Evolutionary conservation across 2,888 invertebrate species (phyloP), one percentile per base, ranked within the genome.

Genomic region (Diachrysia chrysitis): DNA sequence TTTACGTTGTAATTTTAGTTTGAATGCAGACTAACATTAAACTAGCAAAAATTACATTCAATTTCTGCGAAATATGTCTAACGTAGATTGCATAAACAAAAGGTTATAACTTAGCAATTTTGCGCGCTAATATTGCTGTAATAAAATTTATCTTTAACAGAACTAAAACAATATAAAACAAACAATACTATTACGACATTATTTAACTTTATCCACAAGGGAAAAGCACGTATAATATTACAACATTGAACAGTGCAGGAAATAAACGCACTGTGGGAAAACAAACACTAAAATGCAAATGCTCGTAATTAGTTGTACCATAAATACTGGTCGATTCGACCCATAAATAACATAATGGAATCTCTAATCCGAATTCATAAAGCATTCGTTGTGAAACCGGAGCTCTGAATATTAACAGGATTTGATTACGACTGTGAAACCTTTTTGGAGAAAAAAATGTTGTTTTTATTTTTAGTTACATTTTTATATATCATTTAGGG

Each of bases 201-300:
- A 63, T 29, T 59, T 21, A 56, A 63, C 63, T 62, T 69, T 64
- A 73, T 64, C 53, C 78, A 12, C 59, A 10, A 74, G 77, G 69
- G 65, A 66, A 72, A 69, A 71, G 56, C 46, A 25, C 23, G 35
- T 42, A 62, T 54, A 53, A 54, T 61, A 66, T 58, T 53, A 62
- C 61, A 58, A 59, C 53, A 54, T 63, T 66, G 64, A 74, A 69
- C 68, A 58, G 70, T 77, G 67, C 74, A 68, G 68, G 78, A 78
- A 81, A 79, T 80, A 82, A 81, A 72, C 79, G 73, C 37, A 59
- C 60, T 65, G 76, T 77, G 74, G 79, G 81, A 85, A 90, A 89
- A 89, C 85, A 88, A 88, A 88, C 84, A 87, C 78, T 87, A 86
- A 89, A 89, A 90, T 89, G 88, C 87, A 88, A 90, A 90, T 90